Percentiles rank a stretch among this genome's conserved stretches.
Evolutionary conservation across 2,797 vertebrate species (phyloP).

Genomic region (Anas georgica): DNA sequence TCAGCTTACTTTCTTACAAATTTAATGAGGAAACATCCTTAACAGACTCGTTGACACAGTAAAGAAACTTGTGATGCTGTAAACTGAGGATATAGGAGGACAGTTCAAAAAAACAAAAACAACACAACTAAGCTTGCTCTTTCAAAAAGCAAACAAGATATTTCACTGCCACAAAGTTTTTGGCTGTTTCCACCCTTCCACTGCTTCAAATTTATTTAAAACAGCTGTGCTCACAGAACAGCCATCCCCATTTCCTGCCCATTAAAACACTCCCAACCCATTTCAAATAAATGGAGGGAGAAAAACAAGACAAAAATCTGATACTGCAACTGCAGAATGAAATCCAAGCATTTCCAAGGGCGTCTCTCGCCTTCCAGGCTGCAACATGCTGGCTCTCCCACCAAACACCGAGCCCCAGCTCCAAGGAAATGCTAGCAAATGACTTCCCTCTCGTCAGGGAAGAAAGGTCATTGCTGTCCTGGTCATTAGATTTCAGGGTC

Average conservation of each 20-base stretch:
- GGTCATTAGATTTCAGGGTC: not conserved
- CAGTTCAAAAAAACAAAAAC: not conserved
- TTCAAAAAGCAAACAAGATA: not conserved
- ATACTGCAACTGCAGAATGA: not conserved
- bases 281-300: not conserved
- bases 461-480: not conserved
- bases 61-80: not conserved
- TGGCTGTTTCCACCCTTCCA: not conserved
- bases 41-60: not conserved
- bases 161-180: not conserved
- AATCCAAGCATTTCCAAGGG: not conserved
- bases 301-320: not conserved
- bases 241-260: constrained; percentile 37
- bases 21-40: not conserved
- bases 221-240: constrained; percentile 42
- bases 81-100: not conserved
- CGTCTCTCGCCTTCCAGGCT: not conserved
- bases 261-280: not conserved
- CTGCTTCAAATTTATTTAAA: constrained; percentile 45
- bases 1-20: not conserved
- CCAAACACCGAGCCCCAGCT: not conserved
- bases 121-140: not conserved
- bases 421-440: not conserved
- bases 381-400: not conserved
- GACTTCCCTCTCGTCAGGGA: not conserved